Base-by-base conservation (phyloP, 2,113 vertebrate genomes). In the Melanotaenia duboulayi region DNA sequence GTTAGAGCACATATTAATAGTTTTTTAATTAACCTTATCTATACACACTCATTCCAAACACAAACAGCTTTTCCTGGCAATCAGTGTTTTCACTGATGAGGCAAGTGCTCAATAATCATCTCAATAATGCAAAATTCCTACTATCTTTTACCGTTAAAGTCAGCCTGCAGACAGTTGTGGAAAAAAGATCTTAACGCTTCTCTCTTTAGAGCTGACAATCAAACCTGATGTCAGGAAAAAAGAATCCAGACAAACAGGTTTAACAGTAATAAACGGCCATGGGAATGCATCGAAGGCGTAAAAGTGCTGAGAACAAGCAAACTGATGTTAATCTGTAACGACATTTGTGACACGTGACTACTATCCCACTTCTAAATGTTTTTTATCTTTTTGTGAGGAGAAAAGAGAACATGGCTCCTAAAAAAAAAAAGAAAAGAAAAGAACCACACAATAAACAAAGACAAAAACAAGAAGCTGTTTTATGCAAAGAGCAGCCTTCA, bases 291-390 rank as follows among this genome's bases (percentile, higher is more conserved):
- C 46, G 77, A 84, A 79, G 71, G 78, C 62, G 11, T 52, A 49
- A 90, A 69, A 62, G 35, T 13, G 80, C 87, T 87, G 82, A 88
- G 68, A 71, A 76, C 20, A 82, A 80, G 11, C n/a, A 79, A 78
- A 68, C 19, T 12, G n/a, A 48, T 76, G 58, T 85, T 86, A 85
- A 89, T 82, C 83, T 68, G 52, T 59, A 80, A 84, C 55, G 39
- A 62, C 61, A 77, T 68, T 72, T 65, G 65, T 59, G 50, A 71
- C 20, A 17, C 51, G 74, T 82, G 68, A 82, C 74, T 73, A 49
- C 70, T 44, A 12, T 84, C 68, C 71, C 72, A 79, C 66, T 49
- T 54, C n/a, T n/a, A n/a, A n/a, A n/a, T n/a, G n/a, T n/a, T n/a
- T n/a, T n/a, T n/a, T n/a, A n/a, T n/a, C n/a, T n/a, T n/a, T n/a